Evolutionary conservation across 2,888 invertebrate species (phyloP).

Genomic region (Volucella zonaria): DNA sequence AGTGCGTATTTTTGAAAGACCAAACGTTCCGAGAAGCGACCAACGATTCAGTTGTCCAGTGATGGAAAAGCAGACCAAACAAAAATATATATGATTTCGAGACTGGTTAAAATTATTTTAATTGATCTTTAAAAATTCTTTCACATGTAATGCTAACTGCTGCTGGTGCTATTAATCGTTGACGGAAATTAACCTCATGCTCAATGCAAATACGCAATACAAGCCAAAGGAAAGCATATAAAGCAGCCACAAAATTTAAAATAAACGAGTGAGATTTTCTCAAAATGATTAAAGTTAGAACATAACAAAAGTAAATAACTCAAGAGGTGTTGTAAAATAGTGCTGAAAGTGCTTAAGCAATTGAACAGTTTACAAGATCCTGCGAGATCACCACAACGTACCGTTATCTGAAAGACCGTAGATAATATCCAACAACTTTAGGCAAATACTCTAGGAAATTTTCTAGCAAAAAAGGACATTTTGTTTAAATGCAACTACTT

Average conservation of each 20-base stretch:
- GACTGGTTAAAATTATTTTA: conserved; percentile 11
- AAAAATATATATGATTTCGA: conserved; percentile 28
- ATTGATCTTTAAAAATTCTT: not conserved
- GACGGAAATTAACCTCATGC: conserved; percentile 25
- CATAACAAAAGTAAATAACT: not conserved
- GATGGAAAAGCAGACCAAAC: conserved; percentile 63
- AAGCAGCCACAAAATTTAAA: conserved; percentile 35
- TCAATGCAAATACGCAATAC: conserved; percentile 40
- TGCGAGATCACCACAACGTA: too few relatives aligned
- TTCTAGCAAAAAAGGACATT: too few relatives aligned
- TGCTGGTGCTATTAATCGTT: conserved; percentile 40
- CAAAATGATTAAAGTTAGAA: not conserved
- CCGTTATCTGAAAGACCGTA: too few relatives aligned
- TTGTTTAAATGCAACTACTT: too few relatives aligned
- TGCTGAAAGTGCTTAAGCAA: not conserved
- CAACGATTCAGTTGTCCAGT: conserved; percentile 73
- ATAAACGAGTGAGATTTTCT: conserved; percentile 8
- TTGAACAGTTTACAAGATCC: too few relatives aligned
- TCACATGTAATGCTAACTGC: conserved; percentile 5
- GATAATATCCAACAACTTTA: too few relatives aligned
- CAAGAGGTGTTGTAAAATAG: not conserved
- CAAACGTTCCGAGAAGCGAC: conserved; percentile 72
- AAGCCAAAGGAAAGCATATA: conserved; percentile 55
- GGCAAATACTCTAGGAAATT: too few relatives aligned
- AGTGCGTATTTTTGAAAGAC: conserved; percentile 50